Conservation (phyloP, 2,888 invertebrate genomes). For the Parascotia fuliginaria region DNA sequence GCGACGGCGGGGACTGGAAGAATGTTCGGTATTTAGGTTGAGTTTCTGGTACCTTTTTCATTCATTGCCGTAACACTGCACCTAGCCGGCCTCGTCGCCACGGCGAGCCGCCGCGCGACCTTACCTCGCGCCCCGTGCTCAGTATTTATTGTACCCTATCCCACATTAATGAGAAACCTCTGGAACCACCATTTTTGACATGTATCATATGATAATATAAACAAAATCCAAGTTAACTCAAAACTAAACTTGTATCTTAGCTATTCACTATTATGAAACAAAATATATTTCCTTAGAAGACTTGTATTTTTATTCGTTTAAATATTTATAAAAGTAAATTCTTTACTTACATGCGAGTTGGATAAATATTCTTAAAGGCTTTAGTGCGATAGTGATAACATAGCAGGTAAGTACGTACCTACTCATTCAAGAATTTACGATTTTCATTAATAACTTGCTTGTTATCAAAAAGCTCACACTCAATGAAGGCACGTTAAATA, state of each 20-base stretch:
- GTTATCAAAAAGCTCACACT: conserved; percentile 13
- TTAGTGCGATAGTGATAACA: conserved; percentile 5
- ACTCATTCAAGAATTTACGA: conserved; percentile 12
- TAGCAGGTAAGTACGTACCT: too few species aligned
- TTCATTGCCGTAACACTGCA: conserved; percentile 82
- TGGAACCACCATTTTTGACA: conserved; percentile 44
- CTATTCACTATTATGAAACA: conserved; percentile 34
- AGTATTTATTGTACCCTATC: conserved; percentile 64
- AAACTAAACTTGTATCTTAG: conserved; percentile 53
- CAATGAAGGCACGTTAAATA: conserved; percentile 6
- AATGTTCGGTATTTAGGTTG: conserved; percentile 84
- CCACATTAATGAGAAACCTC: conserved; percentile 65
- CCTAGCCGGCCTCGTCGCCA: conserved; percentile 57
- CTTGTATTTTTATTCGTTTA: conserved; percentile 41
- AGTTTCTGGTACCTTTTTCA: conserved; percentile 82
- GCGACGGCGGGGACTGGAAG: conserved; percentile 72
- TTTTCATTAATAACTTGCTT: conserved; percentile 17
- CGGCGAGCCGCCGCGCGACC: conserved; percentile 29
- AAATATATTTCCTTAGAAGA: conserved; percentile 33
- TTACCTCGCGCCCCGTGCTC: conserved; percentile 51
- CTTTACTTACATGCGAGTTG: conserved; percentile 21
- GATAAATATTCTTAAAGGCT: conserved; percentile 19
- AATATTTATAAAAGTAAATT: conserved; percentile 38
- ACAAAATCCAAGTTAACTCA: conserved; percentile 46
- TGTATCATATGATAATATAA: conserved; percentile 33